A percentile compares a stretch with the other conserved stretches of the same genome.
phyloP scores from a whole-genome alignment of 92 coral and sea anemone species.

The Heliopora coerulea region DNA sequence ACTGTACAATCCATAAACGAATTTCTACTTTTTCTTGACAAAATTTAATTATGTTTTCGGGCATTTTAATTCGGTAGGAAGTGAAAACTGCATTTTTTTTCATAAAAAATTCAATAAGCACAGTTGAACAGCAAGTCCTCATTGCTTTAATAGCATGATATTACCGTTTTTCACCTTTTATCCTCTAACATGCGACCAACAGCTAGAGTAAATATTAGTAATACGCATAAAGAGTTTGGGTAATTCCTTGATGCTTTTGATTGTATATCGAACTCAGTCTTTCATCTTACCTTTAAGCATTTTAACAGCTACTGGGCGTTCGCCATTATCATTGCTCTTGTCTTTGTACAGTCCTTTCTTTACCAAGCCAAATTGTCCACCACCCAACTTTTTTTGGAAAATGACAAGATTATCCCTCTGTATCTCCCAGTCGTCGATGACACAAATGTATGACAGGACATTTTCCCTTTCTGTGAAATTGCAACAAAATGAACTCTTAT shows the following conservation, averaged over 20 bases:
- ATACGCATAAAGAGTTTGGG: too few relatives aligned
- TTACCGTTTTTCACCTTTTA: neutral
- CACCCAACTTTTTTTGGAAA: slow-evolving; percentile 63
- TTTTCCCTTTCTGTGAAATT: neutral
- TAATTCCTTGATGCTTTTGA: neutral
- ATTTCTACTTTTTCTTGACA: too few relatives aligned
- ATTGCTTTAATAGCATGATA: neutral
- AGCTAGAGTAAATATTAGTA: too few relatives aligned
- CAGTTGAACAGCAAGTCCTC: too few relatives aligned
- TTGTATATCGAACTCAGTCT: neutral
- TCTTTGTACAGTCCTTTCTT: slow-evolving; percentile 63
- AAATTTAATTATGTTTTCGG: too few relatives aligned
- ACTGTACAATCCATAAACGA: too few relatives aligned
- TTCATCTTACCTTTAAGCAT: slow-evolving; percentile 66
- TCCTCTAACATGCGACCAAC: neutral
- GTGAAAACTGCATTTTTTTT: too few relatives aligned
- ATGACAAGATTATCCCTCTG: slow-evolving; percentile 60
- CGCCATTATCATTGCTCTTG: slow-evolving; percentile 42
- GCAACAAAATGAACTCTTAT: too few relatives aligned
- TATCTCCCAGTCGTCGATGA: slow-evolving; percentile 63
- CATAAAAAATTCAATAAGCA: too few relatives aligned
- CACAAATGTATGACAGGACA: slow-evolving; percentile 22
- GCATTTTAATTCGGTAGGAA: too few relatives aligned
- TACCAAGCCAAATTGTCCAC: slow-evolving; percentile 85
- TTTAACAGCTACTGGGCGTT: slow-evolving; percentile 75